phyloP scores from a whole-genome alignment of 1,140 invertebrate genomes.

The Diplogasteroides magnus region DNA sequence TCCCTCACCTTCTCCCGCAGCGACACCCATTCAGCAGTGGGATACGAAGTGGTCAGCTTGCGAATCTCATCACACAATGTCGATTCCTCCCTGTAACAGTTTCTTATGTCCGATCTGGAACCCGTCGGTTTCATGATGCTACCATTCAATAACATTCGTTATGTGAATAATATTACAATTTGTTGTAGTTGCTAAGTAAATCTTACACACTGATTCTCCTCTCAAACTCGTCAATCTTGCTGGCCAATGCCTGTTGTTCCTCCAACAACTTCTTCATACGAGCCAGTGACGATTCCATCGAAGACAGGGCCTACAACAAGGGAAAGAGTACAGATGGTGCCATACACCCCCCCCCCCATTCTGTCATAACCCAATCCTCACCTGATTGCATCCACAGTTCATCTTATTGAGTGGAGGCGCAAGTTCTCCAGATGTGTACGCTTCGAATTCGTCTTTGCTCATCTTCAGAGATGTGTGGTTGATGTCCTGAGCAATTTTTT shows the following conservation, averaged over 20 bases:
- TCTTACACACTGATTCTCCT: slow-evolving; percentile 11
- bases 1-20: background rate
- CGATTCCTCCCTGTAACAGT: background rate
- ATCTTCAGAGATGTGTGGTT: slow-evolving; percentile 88
- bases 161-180: no score
- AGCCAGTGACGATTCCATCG: slow-evolving; percentile 48
- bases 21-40: background rate
- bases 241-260: slow-evolving; percentile 65
- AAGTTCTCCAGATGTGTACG: slow-evolving; percentile 85
- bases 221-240: slow-evolving; percentile 45
- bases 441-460: slow-evolving; percentile 82
- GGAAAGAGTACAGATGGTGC: background rate
- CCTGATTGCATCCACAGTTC: slow-evolving; percentile 67
- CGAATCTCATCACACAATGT: background rate
- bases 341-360: background rate
- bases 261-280: slow-evolving; percentile 63
- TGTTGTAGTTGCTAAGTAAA: no score
- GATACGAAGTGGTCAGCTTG: background rate
- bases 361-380: slow-evolving; percentile 61
- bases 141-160: no score
- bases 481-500: slow-evolving; percentile 60
- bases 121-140: background rate
- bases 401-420: slow-evolving; percentile 62
- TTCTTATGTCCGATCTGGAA: background rate
- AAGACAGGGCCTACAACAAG: slow-evolving; percentile 33